Evolutionary conservation across 1,140 invertebrate genomes (phyloP).

Genomic region (Drosophila parvula): DNA sequence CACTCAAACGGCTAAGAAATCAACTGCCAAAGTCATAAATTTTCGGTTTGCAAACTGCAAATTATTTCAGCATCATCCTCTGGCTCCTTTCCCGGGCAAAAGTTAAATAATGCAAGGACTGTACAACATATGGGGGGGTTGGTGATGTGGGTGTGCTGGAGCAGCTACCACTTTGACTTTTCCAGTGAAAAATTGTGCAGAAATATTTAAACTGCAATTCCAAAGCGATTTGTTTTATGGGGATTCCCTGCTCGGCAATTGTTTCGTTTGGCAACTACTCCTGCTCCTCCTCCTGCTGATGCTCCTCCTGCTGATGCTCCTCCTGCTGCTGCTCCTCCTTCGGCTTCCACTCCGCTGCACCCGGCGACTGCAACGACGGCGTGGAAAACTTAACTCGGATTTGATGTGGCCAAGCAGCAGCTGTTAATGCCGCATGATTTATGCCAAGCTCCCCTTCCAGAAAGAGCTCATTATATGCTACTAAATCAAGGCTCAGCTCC

Average conservation of each 20-base stretch:
- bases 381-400: conserved; percentile 74
- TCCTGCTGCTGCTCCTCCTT: neutral
- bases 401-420: conserved; percentile 76
- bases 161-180: conserved; percentile 2
- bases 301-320: neutral
- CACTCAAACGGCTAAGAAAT: conserved; percentile 58
- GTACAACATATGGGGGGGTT: conserved; percentile 27
- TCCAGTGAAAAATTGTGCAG: conserved; percentile 48
- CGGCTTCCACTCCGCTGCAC: conserved; percentile 31
- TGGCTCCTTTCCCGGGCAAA: conserved; percentile 32
- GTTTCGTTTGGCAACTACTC: conserved; percentile 50
- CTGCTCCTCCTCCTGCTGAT: neutral
- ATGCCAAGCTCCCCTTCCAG: conserved; percentile 36
- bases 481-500: conserved; percentile 31
- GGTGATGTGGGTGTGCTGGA: too few relatives aligned
- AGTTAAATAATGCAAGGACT: conserved; percentile 60
- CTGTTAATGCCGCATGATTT: conserved; percentile 77
- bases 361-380: conserved; percentile 20
- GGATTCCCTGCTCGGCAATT: conserved; percentile 46
- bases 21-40: conserved; percentile 69
- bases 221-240: conserved; percentile 73
- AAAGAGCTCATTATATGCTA: conserved; percentile 63
- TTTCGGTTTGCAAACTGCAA: conserved; percentile 52
- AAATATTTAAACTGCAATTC: conserved; percentile 77
- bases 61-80: conserved; percentile 61